These are phyloP conservation scores for Xylophagus ater DNA, from an alignment of 2,888 invertebrate genomes.

Conservation along the genomic window DNA sequence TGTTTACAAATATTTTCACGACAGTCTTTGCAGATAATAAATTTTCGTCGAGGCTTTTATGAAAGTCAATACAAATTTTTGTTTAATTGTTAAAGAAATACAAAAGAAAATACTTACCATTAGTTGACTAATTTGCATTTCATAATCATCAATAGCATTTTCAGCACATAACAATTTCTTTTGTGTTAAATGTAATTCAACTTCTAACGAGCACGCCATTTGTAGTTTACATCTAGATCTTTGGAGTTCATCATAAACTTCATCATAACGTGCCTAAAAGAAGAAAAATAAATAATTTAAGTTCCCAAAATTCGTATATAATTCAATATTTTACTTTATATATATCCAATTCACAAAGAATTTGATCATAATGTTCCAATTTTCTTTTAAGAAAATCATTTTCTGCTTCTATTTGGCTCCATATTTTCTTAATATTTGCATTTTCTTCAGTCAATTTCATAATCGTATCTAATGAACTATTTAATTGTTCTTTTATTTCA, in stretches of 20 bases:
- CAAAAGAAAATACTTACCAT: slow-evolving; percentile 21
- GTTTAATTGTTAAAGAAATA: neutral
- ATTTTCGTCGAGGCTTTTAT: neutral
- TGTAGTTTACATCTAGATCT: slow-evolving; percentile 1
- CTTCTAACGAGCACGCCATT: slow-evolving; percentile 7
- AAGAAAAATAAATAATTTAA: neutral
- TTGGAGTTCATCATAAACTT: slow-evolving; percentile 6
- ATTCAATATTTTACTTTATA: slow-evolving; percentile 8
- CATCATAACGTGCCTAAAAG: slow-evolving; percentile 9
- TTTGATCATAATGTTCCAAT: slow-evolving; percentile 1
- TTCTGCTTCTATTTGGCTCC: neutral
- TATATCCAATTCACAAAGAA: slow-evolving; percentile 2
- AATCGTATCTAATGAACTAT: neutral
- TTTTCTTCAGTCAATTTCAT: too few relatives aligned
- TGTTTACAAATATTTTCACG: too few relatives aligned
- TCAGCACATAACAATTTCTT: slow-evolving; percentile 18
- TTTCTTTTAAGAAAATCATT: neutral
- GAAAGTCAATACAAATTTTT: too few relatives aligned
- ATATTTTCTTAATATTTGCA: too few relatives aligned
- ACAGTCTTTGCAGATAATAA: slow-evolving; percentile 6
- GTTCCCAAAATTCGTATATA: neutral
- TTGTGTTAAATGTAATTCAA: slow-evolving; percentile 6
- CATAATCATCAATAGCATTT: slow-evolving; percentile 25
- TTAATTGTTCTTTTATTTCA: neutral
- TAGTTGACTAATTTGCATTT: slow-evolving; percentile 25